These are phyloP conservation scores for Streptopelia turtur DNA, from an alignment of 2,797 vertebrate species.

Conservation along the genomic window DNA sequence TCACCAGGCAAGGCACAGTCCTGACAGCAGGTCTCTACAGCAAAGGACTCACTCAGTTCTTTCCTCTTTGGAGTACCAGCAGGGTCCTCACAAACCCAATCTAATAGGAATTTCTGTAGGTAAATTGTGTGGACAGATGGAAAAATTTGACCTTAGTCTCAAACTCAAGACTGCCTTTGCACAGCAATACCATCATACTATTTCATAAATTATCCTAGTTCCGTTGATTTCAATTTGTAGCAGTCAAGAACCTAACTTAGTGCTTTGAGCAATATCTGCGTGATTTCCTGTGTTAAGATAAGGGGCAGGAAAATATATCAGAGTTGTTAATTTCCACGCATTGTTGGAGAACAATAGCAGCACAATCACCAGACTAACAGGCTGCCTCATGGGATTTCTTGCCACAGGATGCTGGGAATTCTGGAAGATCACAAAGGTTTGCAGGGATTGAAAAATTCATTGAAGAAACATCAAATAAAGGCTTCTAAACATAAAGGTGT, in stretches of 20 bases:
- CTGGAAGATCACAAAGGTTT: background rate
- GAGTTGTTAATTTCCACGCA: background rate
- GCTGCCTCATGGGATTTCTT: background rate
- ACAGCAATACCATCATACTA: background rate
- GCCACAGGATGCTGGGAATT: background rate
- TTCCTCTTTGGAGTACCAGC: no score
- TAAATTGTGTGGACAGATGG: background rate
- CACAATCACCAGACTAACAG: background rate
- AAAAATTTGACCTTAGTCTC: background rate
- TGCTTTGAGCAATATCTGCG: background rate
- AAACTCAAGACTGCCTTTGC: background rate
- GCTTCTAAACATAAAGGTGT: background rate
- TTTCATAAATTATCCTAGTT: background rate
- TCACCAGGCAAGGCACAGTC: background rate
- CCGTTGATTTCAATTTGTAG: background rate
- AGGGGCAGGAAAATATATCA: background rate
- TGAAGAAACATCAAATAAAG: constrained; percentile 1
- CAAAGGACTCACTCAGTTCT: background rate
- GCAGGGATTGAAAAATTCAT: background rate
- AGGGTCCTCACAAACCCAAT: background rate
- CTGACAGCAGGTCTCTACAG: background rate
- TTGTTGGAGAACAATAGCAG: background rate
- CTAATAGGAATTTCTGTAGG: background rate
- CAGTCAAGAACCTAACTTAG: background rate
- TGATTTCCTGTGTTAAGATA: background rate